Base-by-base conservation (phyloP, 2,797 vertebrate genomes). In the Pelobates cultripes region DNA sequence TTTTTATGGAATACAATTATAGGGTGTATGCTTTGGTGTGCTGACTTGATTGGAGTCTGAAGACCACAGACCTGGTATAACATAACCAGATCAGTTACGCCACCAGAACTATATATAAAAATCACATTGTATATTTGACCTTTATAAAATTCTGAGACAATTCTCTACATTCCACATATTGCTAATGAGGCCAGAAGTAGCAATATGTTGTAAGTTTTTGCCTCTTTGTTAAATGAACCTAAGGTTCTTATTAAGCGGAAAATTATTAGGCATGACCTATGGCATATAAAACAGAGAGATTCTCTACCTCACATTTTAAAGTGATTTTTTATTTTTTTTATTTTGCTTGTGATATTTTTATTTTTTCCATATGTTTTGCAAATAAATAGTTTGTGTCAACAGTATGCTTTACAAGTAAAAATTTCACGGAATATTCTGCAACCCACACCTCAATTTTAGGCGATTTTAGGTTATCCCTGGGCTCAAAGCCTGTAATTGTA, bases 1-100 rank as follows among this genome's bases (percentile, higher is more conserved):
- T 80, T 57, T 53, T 66, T 53, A 61, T 43, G 15, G 45, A 72
- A 44, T n/a, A 71, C 57, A 82, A 82, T 82, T 76, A 76, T 71
- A 81, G 67, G 73, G 73, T 71, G 28, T 43, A 66, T 13, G 9
- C 43, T 76, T 69, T 75, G 47, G 47, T 69, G 43, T 75, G 70
- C 42, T 75, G 60, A 75, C 66, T 42, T 81, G 73, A 76, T 70
- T 81, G 73, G 71, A 76, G 57, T 45, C 67, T 47, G 70, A 28
- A 40, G 43, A 70, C 70, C 75, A 51, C 70, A 64, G 14, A 66
- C 57, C 69, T 63, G 43, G 60, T 44, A 51, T 51, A 41, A 43
- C 67, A 81, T 71, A 57, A n/a, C 13, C 67, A 42, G 3, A 53
- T 43, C 15, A 28, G 28, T 69, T 76, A 28, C 64, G 68, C 67